Evolutionary conservation across 2,888 invertebrate species (phyloP).

Genomic region (Zele albiditarsus): DNA sequence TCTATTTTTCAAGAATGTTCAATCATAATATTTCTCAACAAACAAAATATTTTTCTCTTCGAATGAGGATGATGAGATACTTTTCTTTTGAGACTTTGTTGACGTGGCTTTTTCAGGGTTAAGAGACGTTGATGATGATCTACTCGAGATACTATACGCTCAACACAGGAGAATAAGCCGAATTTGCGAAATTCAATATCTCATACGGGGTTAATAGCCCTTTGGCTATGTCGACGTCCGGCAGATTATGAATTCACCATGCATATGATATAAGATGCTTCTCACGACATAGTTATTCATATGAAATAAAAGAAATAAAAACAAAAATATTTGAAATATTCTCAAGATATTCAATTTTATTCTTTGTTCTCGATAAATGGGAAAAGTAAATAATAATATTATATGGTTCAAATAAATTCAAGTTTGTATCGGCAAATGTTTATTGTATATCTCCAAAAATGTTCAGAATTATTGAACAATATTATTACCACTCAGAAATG

Average conservation of each 20-base stretch:
- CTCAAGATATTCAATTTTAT: no score
- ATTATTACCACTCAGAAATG: constrained; percentile 7
- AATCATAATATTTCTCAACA: no score
- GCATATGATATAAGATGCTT: constrained; percentile 20
- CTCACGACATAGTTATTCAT: constrained; percentile 4
- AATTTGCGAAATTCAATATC: constrained; percentile 64
- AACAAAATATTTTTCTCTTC: no score
- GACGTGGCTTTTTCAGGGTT: no score
- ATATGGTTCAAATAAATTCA: no score
- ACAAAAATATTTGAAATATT: not conserved
- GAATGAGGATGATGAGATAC: no score
- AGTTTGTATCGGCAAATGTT: not conserved
- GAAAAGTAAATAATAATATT: no score
- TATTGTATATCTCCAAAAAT: not conserved
- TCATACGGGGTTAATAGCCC: constrained; percentile 63
- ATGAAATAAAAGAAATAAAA: not conserved
- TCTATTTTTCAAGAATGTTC: no score
- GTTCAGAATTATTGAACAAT: constrained; percentile 48
- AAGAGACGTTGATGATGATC: not conserved
- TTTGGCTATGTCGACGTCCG: constrained; percentile 34
- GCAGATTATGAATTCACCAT: constrained; percentile 17
- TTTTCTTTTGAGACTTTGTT: no score
- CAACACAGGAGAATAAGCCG: constrained; percentile 49
- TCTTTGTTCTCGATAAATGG: no score
- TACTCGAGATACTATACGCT: constrained; percentile 34